Evolutionary conservation across 2,113 vertebrate genomes (phyloP).

Genomic region (Perccottus glenii): DNA sequence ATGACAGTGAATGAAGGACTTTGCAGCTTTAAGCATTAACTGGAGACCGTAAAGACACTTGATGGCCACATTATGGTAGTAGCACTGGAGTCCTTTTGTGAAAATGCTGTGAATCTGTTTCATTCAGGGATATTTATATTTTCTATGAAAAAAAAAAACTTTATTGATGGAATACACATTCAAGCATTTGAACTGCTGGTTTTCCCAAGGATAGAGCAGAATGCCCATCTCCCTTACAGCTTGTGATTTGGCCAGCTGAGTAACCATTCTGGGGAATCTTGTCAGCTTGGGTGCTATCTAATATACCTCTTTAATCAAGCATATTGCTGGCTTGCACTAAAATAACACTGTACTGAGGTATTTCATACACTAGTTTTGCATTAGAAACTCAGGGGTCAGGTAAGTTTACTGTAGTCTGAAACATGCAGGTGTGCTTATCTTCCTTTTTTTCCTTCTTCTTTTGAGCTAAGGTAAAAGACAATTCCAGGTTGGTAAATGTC

Average conservation of each 20-base stretch:
- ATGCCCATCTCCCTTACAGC: conserved; percentile 68
- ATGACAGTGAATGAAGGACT: conserved; percentile 79
- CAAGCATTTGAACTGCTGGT: conserved; percentile 80
- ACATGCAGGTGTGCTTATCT: conserved; percentile 60
- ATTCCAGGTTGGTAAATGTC: conserved; percentile 67
- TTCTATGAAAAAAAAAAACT: conserved; percentile 81
- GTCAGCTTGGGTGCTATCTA: conserved; percentile 83
- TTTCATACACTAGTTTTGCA: conserved; percentile 84
- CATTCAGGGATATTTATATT: conserved; percentile 88
- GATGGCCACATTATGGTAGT: conserved; percentile 77
- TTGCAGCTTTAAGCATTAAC: conserved; percentile 57
- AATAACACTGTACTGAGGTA: conserved; percentile 83
- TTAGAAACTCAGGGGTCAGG: conserved; percentile 86
- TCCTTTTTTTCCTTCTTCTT: background rate
- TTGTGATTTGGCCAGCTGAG: conserved; percentile 71
- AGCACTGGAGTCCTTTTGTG: conserved; percentile 82
- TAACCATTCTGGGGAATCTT: conserved; percentile 66
- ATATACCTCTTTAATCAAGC: conserved; percentile 84
- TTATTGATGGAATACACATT: conserved; percentile 75
- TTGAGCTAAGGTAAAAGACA: conserved; percentile 54
- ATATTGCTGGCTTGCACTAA: conserved; percentile 86
- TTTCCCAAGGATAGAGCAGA: conserved; percentile 68
- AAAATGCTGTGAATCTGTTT: conserved; percentile 85
- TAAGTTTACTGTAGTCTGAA: conserved; percentile 83
- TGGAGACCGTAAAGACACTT: conserved; percentile 74